These are phyloP conservation scores for Drosophila cognata DNA, from an alignment of 2,888 invertebrate genomes.

Conservation along the genomic window DNA sequence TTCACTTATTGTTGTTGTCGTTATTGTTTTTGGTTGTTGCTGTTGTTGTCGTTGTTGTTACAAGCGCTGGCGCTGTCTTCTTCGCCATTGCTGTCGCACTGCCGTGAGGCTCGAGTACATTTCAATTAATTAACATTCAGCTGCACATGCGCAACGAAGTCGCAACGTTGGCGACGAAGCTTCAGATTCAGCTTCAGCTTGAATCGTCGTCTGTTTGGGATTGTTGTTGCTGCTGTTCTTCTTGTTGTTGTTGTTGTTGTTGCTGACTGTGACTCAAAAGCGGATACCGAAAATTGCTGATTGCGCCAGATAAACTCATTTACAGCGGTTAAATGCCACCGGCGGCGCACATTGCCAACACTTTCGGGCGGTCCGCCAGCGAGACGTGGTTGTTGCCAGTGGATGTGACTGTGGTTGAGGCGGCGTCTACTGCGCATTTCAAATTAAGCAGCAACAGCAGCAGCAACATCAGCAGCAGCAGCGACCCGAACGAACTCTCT, in stretches of 20 bases:
- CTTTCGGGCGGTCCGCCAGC: constrained; percentile 64
- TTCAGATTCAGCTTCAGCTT: constrained; percentile 17
- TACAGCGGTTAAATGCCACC: constrained; percentile 83
- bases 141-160: constrained; percentile 77
- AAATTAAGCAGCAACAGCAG: constrained; percentile 33
- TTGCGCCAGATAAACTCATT: constrained; percentile 83
- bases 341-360: constrained; percentile 77
- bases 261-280: constrained; percentile 62
- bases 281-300: constrained; percentile 83
- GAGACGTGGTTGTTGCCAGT: constrained; percentile 4
- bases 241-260: not conserved
- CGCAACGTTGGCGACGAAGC: constrained; percentile 39
- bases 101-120: constrained; percentile 74
- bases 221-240: not conserved
- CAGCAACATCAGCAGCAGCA: not conserved
- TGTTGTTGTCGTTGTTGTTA: constrained; percentile 33
- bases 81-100: constrained; percentile 44
- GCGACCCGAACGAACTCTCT: constrained; percentile 31
- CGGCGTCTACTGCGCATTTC: constrained; percentile 69
- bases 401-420: constrained; percentile 34
- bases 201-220: not conserved
- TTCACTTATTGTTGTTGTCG: constrained; percentile 44
- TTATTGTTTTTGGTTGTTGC: constrained; percentile 16
- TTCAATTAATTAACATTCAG: constrained; percentile 81
- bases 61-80: constrained; percentile 53